Evolutionary conservation across 2,888 invertebrate species (phyloP).

Genomic region (Poecilobothrus nobilitatus): DNA sequence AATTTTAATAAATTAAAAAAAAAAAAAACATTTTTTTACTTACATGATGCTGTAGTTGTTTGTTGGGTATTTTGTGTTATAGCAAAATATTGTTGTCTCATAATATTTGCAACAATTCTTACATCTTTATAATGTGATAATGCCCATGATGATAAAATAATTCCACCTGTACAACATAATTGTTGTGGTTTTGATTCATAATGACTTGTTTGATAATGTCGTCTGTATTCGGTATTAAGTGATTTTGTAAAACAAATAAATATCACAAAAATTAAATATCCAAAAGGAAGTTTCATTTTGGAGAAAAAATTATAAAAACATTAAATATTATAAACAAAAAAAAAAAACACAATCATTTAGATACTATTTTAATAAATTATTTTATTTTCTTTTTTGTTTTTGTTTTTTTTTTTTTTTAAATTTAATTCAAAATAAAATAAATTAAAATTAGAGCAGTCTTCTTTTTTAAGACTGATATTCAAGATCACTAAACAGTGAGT

Average conservation of each 20-base stretch:
- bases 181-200: not conserved
- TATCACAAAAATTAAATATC: not conserved
- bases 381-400: too few relatives aligned
- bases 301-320: not conserved
- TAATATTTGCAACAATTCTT: conserved; percentile 33
- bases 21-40: conserved; percentile 19
- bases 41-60: conserved; percentile 23
- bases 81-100: conserved; percentile 35
- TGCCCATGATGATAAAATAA: conserved; percentile 32
- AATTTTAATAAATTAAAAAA: too few relatives aligned
- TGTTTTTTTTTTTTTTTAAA: not conserved
- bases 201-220: not conserved
- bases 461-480: not conserved
- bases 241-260: not conserved
- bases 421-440: not conserved
- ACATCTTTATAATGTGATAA: conserved; percentile 33
- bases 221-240: not conserved
- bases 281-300: not conserved
- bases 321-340: too few relatives aligned
- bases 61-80: conserved; percentile 29
- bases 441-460: not conserved
- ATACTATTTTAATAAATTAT: too few relatives aligned
- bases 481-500: conserved; percentile 1
- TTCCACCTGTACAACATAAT: conserved; percentile 5
- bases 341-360: too few relatives aligned